phyloP scores from a whole-genome alignment of 2,888 invertebrate genomes.

The Calephelis perditalis region DNA sequence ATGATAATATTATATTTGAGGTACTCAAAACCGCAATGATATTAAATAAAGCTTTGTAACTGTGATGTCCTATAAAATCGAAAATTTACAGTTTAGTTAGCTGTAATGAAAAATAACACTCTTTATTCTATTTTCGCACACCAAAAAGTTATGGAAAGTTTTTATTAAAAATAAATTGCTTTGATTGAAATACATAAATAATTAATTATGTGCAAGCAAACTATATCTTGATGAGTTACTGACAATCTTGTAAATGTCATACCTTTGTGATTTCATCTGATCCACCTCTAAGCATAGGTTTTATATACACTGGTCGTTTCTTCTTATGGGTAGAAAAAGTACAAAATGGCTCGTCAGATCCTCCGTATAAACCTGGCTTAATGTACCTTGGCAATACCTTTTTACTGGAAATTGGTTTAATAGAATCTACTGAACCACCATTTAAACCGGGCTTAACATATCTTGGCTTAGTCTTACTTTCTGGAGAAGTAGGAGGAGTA shows the following conservation, averaged over 20 bases:
- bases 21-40: too few species aligned
- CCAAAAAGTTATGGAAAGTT: too few species aligned
- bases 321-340: background rate
- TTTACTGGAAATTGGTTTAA: background rate
- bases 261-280: conserved; percentile 39
- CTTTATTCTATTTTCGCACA: too few species aligned
- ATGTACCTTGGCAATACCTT: background rate
- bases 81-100: too few species aligned
- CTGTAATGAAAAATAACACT: too few species aligned
- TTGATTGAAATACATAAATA: too few species aligned
- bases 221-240: too few species aligned
- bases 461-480: conserved; percentile 41
- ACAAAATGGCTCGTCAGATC: conserved; percentile 5
- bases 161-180: too few species aligned
- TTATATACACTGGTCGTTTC: background rate
- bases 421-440: conserved; percentile 35
- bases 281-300: conserved; percentile 8
- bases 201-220: too few species aligned
- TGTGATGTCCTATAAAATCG: too few species aligned
- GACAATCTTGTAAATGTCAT: conserved; percentile 14
- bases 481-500: conserved; percentile 47
- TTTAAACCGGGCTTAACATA: conserved; percentile 42
- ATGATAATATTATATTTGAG: too few species aligned
- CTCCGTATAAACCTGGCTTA: conserved; percentile 10
- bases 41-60: too few species aligned